phyloP scores from a whole-genome alignment of 1,140 invertebrate species.

The Dreissena rostriformis region DNA sequence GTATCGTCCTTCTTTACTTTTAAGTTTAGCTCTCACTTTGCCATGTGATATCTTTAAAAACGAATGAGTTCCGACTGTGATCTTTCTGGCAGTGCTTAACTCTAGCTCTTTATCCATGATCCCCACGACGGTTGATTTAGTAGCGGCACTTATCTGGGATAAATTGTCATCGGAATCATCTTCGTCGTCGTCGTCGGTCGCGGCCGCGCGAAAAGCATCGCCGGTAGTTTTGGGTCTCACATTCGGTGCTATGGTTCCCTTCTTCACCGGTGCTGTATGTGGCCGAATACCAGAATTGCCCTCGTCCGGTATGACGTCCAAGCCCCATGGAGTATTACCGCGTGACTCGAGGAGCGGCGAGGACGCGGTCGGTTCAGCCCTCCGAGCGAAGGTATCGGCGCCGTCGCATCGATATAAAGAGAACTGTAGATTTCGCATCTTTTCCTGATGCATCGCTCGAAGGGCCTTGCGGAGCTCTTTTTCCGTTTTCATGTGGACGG shows the following conservation, averaged over 20 bases:
- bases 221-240: conserved; percentile 35
- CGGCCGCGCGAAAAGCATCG: background rate
- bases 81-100: conserved; percentile 31
- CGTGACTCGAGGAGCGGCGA: conserved; percentile 16
- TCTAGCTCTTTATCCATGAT: conserved; percentile 32
- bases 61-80: conserved; percentile 18
- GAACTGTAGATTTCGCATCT: conserved; percentile 38
- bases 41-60: conserved; percentile 42
- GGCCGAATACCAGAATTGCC: conserved; percentile 12
- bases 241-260: background rate
- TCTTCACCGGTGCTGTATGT: conserved; percentile 27
- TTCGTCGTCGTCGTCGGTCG: conserved; percentile 5
- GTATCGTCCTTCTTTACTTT: conserved; percentile 39
- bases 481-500: conserved; percentile 37
- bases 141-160: conserved; percentile 18
- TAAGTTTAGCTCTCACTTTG: conserved; percentile 37
- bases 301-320: conserved; percentile 19
- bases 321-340: conserved; percentile 39
- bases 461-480: conserved; percentile 40
- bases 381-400: conserved; percentile 29
- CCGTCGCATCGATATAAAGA: conserved; percentile 29
- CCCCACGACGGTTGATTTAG: conserved; percentile 36
- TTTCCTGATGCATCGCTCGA: conserved; percentile 28
- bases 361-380: background rate
- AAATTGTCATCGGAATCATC: conserved; percentile 15